Conservation (phyloP, 2,113 vertebrate genomes). For the Thalassoma bifasciatum region DNA sequence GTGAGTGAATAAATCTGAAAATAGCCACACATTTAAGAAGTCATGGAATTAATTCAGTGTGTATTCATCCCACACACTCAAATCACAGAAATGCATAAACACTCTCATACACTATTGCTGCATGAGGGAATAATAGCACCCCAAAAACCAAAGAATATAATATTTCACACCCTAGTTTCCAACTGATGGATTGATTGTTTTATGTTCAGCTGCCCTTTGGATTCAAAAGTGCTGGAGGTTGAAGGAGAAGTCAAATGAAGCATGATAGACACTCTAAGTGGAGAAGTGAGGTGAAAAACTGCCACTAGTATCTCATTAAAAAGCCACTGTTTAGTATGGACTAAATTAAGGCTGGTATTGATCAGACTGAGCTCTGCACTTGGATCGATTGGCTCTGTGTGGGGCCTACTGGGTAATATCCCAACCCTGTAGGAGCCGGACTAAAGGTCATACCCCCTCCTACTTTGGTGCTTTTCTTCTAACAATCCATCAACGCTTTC, state of each 20-base stretch:
- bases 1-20: neutral
- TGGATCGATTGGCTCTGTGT: conserved; percentile 53
- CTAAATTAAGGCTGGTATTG: conserved; percentile 62
- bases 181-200: neutral
- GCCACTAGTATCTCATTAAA: conserved; percentile 55
- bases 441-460: conserved; percentile 65
- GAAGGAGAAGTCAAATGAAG: conserved; percentile 29
- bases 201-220: neutral
- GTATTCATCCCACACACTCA: neutral
- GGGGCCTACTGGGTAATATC: conserved; percentile 61
- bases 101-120: neutral
- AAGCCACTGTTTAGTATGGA: conserved; percentile 58
- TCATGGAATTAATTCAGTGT: neutral
- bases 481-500: conserved; percentile 22
- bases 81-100: neutral
- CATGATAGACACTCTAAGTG: conserved; percentile 32
- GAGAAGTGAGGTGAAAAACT: conserved; percentile 45
- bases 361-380: conserved; percentile 42
- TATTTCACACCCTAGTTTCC: neutral
- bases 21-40: neutral
- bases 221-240: conserved; percentile 3
- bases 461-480: conserved; percentile 14
- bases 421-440: conserved; percentile 36
- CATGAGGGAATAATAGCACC: conserved; percentile 7
- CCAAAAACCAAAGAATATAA: neutral